Percentiles rank a stretch among this genome's conserved stretches.
phyloP scores from a whole-genome alignment of 2,888 invertebrate genomes.

The Endomychus coccineus region DNA sequence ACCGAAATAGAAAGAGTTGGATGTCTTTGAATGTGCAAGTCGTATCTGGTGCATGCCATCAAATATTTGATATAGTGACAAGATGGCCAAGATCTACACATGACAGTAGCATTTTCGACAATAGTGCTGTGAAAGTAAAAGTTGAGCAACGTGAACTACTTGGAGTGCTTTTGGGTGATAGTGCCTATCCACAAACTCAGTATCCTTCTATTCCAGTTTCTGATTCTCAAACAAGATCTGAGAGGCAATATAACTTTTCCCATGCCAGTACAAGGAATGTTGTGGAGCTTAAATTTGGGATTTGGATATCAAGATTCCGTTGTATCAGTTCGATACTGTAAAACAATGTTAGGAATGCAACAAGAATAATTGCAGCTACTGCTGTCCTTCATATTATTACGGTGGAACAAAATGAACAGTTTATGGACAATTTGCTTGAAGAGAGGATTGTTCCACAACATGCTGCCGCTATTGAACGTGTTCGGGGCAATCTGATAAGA shows the following conservation, averaged over 20 bases:
- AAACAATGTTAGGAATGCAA: neutral
- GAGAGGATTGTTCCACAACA: neutral
- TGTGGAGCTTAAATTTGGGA: slow-evolving; percentile 1
- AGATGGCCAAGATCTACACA: slow-evolving; percentile 2
- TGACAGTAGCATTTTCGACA: slow-evolving; percentile 1
- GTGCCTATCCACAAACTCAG: slow-evolving; percentile 1
- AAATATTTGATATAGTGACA: slow-evolving; percentile 1
- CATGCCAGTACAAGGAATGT: neutral
- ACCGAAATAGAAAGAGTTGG: neutral
- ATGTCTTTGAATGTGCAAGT: slow-evolving; percentile 3
- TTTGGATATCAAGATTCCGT: slow-evolving; percentile 1
- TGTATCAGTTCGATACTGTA: neutral
- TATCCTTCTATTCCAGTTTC: neutral
- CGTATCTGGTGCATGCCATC: neutral
- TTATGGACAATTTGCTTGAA: neutral
- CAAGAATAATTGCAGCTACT: slow-evolving; percentile 1
- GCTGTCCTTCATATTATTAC: slow-evolving; percentile 1
- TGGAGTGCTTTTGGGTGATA: slow-evolving; percentile 1
- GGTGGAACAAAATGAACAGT: no score
- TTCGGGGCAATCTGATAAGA: neutral
- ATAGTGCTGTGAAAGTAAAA: neutral
- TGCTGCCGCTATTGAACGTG: neutral
- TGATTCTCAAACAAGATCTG: neutral
- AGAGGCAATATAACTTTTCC: neutral
- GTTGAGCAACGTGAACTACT: neutral